A percentile compares a stretch with the other conserved stretches of the same genome.
Evolutionary conservation across 37 sponge, comb jelly and placozoan genomes (phyloP).

Genomic region (Ianthella basta): DNA sequence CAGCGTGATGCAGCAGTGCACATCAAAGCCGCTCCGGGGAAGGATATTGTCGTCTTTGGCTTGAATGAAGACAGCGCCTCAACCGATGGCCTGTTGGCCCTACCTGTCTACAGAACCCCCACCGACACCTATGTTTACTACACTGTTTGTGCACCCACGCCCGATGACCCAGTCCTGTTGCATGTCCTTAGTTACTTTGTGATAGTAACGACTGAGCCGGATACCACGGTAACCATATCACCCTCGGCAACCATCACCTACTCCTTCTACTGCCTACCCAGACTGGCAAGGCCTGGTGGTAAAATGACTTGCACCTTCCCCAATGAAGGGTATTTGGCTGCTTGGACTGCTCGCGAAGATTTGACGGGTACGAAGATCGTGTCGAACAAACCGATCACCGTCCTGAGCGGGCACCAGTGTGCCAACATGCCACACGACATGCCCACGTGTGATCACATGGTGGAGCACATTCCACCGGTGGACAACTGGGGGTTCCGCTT

Average conservation of each 20-base stretch:
- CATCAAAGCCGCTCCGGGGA: not conserved
- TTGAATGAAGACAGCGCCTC: slow-evolving; percentile 42
- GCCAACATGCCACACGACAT: slow-evolving; percentile 34
- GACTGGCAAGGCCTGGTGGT: too few species aligned
- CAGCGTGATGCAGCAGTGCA: not conserved
- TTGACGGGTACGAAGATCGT: slow-evolving; percentile 47
- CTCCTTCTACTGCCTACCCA: too few species aligned
- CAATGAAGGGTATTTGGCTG: not conserved
- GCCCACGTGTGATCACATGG: slow-evolving; percentile 60
- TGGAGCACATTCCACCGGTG: slow-evolving; percentile 61
- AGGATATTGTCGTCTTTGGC: slow-evolving; percentile 16
- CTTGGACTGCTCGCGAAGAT: not conserved
- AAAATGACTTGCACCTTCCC: too few species aligned
- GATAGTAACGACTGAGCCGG: slow-evolving; percentile 31
- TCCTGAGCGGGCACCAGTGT: slow-evolving; percentile 48
- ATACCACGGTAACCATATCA: slow-evolving; percentile 21
- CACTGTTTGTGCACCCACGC: not conserved
- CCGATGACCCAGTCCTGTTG: not conserved
- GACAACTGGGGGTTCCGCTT: slow-evolving; percentile 30
- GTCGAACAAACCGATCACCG: slow-evolving; percentile 34
- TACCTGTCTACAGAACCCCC: slow-evolving; percentile 17
- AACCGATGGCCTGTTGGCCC: slow-evolving; percentile 48
- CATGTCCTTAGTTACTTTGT: slow-evolving; percentile 1
- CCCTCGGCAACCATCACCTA: not conserved
- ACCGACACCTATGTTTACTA: not conserved